phyloP scores from a whole-genome alignment of 2,113 vertebrate genomes.

The Antennarius striatus region DNA sequence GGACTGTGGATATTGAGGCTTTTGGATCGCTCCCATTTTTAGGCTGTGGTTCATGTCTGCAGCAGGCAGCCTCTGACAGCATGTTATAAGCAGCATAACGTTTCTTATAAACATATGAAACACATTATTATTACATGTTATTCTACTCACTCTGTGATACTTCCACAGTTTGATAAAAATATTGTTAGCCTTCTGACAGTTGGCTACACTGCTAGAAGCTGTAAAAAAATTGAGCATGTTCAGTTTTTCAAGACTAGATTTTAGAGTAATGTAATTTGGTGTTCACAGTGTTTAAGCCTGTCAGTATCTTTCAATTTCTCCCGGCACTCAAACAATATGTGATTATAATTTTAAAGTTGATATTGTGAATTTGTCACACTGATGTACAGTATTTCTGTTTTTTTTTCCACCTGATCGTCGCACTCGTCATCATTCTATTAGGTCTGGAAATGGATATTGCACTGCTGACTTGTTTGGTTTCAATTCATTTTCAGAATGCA shows the following conservation, averaged over 20 bases:
- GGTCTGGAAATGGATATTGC: too few relatives aligned
- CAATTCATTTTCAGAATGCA: background rate
- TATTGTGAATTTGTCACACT: too few relatives aligned
- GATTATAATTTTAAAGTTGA: background rate
- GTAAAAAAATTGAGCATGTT: background rate
- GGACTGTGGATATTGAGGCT: slow-evolving; percentile 48
- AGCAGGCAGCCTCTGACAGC: slow-evolving; percentile 50
- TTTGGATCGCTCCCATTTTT: slow-evolving; percentile 55
- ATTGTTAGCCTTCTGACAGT: slow-evolving; percentile 23
- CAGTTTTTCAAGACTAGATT: slow-evolving; percentile 23
- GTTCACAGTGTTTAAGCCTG: background rate
- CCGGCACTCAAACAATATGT: slow-evolving; percentile 31
- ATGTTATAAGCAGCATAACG: slow-evolving; percentile 19
- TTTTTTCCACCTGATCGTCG: too few relatives aligned
- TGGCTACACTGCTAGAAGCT: slow-evolving; percentile 10
- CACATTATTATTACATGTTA: slow-evolving; percentile 32
- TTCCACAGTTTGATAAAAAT: slow-evolving; percentile 16
- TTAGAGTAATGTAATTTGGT: background rate
- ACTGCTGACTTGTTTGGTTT: too few relatives aligned
- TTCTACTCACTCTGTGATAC: slow-evolving; percentile 18
- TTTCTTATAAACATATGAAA: slow-evolving; percentile 35
- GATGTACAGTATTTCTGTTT: too few relatives aligned
- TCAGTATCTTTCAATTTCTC: background rate
- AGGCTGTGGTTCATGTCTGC: slow-evolving; percentile 43
- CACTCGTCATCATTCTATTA: too few relatives aligned